These are phyloP conservation scores for Acrocyrtus sp. DNA, from an alignment of 2,888 invertebrate genomes.

Conservation along the genomic window DNA sequence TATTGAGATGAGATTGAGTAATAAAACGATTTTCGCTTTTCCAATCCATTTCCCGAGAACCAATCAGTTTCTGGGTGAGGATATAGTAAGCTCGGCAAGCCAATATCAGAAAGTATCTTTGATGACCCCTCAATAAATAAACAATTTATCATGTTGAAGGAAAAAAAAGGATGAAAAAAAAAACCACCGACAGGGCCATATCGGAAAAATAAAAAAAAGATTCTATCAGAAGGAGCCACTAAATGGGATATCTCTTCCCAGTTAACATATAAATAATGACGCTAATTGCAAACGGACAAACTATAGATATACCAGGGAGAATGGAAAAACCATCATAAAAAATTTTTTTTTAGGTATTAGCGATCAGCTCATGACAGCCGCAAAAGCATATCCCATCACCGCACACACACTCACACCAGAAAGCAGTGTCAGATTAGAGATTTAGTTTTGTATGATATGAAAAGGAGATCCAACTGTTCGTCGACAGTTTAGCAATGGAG, in stretches of 20 bases:
- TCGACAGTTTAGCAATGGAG: conserved; percentile 1
- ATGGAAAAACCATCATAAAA: conserved; percentile 13
- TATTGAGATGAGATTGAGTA: conserved; percentile 52
- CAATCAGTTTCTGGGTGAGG: conserved; percentile 45
- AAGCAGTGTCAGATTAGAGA: conserved; percentile 8
- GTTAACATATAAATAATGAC: background rate
- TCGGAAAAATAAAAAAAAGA: too few relatives aligned
- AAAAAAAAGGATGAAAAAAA: conserved; percentile 17
- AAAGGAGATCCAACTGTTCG: conserved; percentile 4
- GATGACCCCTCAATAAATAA: conserved; percentile 63
- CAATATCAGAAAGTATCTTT: too few relatives aligned
- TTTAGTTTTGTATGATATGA: conserved; percentile 2
- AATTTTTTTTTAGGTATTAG: conserved; percentile 41
- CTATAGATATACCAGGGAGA: background rate
- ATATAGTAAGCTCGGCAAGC: conserved; percentile 60
- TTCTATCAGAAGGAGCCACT: background rate
- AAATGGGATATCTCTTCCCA: background rate
- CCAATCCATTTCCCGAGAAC: conserved; percentile 20
- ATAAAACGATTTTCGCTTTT: too few relatives aligned
- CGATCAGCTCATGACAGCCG: conserved; percentile 47
- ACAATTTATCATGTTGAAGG: conserved; percentile 60
- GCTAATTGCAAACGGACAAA: background rate
- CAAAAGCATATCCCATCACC: conserved; percentile 22
- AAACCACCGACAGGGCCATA: conserved; percentile 37
- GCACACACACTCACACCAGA: conserved; percentile 1